Conservation (phyloP, 2,113 vertebrate species). For the Phocoena phocoena region DNA sequence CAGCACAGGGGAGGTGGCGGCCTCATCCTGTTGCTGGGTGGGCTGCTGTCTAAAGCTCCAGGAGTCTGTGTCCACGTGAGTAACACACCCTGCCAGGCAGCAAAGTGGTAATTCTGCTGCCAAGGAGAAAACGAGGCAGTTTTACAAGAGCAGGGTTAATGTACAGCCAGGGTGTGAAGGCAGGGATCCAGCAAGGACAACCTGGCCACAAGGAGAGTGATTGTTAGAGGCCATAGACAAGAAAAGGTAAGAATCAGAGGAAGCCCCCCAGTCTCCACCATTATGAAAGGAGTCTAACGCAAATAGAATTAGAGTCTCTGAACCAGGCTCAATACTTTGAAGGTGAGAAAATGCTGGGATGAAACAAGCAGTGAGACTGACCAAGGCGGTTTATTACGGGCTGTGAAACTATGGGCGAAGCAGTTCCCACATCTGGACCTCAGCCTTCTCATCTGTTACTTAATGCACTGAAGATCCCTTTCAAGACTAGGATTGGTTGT, state of each 20-base stretch:
- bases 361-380: neutral
- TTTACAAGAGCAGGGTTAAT: conserved; percentile 44
- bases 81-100: neutral
- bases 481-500: neutral
- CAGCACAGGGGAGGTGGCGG: neutral
- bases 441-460: neutral
- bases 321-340: neutral
- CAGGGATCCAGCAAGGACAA: conserved; percentile 19
- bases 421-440: neutral
- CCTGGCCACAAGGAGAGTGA: neutral
- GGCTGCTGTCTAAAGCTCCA: neutral
- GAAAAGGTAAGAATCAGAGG: neutral
- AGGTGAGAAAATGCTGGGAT: neutral
- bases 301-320: neutral
- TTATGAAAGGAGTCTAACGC: neutral
- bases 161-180: conserved; percentile 1
- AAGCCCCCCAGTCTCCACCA: neutral
- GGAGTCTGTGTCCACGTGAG: neutral
- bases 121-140: conserved; percentile 51
- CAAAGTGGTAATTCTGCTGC: conserved; percentile 47
- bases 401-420: neutral
- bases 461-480: neutral
- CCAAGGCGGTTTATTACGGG: neutral
- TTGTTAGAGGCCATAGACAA: neutral
- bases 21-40: neutral